Base-by-base conservation (phyloP, 1,140 invertebrate species). In the Platorchestia sp. region DNA sequence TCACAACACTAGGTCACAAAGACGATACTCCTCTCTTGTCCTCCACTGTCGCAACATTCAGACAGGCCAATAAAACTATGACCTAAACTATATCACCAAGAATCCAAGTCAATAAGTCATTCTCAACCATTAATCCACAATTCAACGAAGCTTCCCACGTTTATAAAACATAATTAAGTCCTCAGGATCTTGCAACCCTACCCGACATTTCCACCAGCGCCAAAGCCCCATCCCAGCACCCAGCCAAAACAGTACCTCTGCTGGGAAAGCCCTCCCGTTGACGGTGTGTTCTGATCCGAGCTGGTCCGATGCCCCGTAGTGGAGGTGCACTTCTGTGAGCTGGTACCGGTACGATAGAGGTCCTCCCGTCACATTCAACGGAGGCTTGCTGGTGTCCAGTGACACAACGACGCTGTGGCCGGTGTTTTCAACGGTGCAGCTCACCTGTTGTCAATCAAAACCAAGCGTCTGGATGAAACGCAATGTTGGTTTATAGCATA, bases 341-440 rank as follows among this genome's bases (percentile, higher is more conserved):
- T 99, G 98, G 97, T 99, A 99, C 42, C 98, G 98, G 97, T 99
- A 99, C 36, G 99, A 99, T 36, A 99, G 97, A 0, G 99, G 99
- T 0, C 99, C 99, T 27, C 99, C 99, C n/a, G 98, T 99, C 96
- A 99, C 99, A 97, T 99, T 99, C 42, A 99, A 98, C 96, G 98
- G 98, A 40, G 96, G 96, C 95, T 96, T 96, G 96, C 98, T 98
- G 19, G 95, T 90, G 51, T 97, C 97, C 45, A 97, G 96, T 6
- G 96, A 97, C 95, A 97, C 97, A 45, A 97, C 97, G 16, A 97
- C 97, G 86, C 97, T 97, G 96, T 99, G 99, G 0, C 99, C 99
- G 0, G 98, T 99, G 97, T 99, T 99, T 97, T 98, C 98, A n/a
- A 99, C 98, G 95, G 98, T 98, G 7, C 99, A 98, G 97, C 98